A percentile compares a stretch with the other conserved stretches of the same genome.
These are phyloP conservation scores for Diaperis boleti DNA, from an alignment of 2,888 invertebrate species.

Conservation along the genomic window DNA sequence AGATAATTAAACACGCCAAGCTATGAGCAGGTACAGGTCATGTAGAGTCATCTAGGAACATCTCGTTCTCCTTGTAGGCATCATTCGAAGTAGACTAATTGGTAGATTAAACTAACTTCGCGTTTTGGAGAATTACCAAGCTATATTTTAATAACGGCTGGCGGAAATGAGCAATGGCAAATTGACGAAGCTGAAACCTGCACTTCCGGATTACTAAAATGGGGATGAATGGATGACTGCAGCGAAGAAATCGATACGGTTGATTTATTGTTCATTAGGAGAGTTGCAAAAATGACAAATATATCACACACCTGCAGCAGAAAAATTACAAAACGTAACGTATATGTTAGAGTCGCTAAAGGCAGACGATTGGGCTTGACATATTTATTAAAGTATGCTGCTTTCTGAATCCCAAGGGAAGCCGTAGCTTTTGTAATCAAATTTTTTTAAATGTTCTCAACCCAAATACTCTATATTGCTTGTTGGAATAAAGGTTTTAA, in stretches of 20 bases:
- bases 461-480: no score
- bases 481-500: no score
- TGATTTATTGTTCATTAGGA: slow-evolving; percentile 17
- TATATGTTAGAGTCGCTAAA: neutral
- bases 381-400: no score
- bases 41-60: slow-evolving; percentile 37
- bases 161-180: slow-evolving; percentile 36
- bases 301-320: neutral
- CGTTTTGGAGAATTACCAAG: slow-evolving; percentile 29
- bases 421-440: no score
- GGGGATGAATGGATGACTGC: slow-evolving; percentile 2
- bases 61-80: slow-evolving; percentile 31
- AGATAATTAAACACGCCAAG: slow-evolving; percentile 37
- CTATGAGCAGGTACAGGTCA: slow-evolving; percentile 31
- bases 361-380: neutral
- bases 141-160: slow-evolving; percentile 35
- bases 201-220: slow-evolving; percentile 31
- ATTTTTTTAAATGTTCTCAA: no score
- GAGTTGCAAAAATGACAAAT: neutral
- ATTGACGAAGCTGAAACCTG: slow-evolving; percentile 32
- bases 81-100: slow-evolving; percentile 27
- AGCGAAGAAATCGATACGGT: slow-evolving; percentile 13
- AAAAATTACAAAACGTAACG: neutral
- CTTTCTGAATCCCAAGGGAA: no score
- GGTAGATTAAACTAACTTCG: slow-evolving; percentile 37